Evolutionary conservation across 2,797 vertebrate genomes (phyloP), one percentile per base, ranked within the genome.

Genomic region (Morus bassanus): DNA sequence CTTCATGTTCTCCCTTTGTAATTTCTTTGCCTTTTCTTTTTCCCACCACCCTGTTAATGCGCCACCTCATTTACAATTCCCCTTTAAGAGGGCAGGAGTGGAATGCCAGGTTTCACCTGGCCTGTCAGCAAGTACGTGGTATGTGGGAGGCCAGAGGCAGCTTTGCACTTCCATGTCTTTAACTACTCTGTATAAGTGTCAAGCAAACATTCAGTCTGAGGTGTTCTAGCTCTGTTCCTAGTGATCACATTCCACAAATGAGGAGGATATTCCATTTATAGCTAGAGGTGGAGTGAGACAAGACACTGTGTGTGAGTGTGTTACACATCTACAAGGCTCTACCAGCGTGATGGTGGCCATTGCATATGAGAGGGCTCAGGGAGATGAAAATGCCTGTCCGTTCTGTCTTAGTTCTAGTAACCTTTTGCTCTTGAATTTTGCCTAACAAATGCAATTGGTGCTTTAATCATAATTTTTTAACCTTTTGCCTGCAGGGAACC

Each of bases 51-150:
- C 45, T 84, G 25, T 31, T 78, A 69, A 60, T 48, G 13, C 3
- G 5, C n/a, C 53, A 18, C 75, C 53, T 90, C 37, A 19, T 72
- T 54, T 51, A 27, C 60, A 65, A 7, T 50, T 80, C 65, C 69
- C 4, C 0, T 67, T 33, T 30, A 22, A 11, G 73, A 35, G 31
- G 27, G 33, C 35, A 35, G 78, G 56, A 46, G 41, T 4, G 8
- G 17, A 50, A 45, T 59, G 39, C 84, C 79, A 75, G 65, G 13
- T 33, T 41, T 39, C 76, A 21, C 54, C 65, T 67, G 69, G 46
- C 61, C 37, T 3, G 1, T 37, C 4, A 4, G 48, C 37, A 61
- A 30, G 30, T 30, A 16, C 0, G 2, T 1, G 6, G 21, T 21
- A 16, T 45, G 46, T 18, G n/a, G 33, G 24, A 89, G 43, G 53